Conservation (phyloP, 2,888 invertebrate species). For the Pachydiplax longipennis region DNA sequence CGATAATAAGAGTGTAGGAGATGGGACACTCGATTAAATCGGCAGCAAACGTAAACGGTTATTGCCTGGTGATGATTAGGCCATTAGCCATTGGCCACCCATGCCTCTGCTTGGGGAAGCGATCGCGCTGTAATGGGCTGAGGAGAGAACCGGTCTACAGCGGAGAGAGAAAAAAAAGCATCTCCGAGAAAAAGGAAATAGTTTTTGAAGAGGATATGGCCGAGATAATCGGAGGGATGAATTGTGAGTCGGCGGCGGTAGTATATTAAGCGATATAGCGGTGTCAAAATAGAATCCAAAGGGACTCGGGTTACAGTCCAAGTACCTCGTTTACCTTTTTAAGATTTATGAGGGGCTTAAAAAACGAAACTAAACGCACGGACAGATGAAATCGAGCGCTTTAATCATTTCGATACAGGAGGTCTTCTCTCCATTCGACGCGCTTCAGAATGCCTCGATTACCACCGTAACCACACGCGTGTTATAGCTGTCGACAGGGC, state of each 20-base stretch:
- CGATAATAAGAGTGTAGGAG: too few relatives aligned
- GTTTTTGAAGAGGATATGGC: slow-evolving; percentile 6
- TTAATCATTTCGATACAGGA: too few relatives aligned
- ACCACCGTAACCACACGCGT: too few relatives aligned
- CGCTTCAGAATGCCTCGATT: too few relatives aligned
- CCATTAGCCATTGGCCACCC: slow-evolving; percentile 17
- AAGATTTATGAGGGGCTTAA: too few relatives aligned
- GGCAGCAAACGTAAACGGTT: background rate
- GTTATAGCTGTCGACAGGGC: too few relatives aligned
- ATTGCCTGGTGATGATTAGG: slow-evolving; percentile 4
- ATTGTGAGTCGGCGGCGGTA: background rate
- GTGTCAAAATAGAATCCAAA: slow-evolving; percentile 1
- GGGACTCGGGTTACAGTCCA: background rate
- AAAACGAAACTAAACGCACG: too few relatives aligned
- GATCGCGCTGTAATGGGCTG: background rate
- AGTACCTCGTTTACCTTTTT: too few relatives aligned
- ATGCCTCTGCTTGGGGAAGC: background rate
- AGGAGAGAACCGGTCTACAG: background rate
- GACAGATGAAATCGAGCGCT: too few relatives aligned
- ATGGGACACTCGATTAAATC: background rate
- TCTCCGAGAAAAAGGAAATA: slow-evolving; percentile 29
- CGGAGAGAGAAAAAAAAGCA: background rate
- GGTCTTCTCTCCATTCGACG: too few relatives aligned
- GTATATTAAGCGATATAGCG: slow-evolving; percentile 33
- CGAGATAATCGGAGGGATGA: background rate